These are phyloP conservation scores for Colinus virginianus DNA, from an alignment of 2,113 vertebrate species.

Conservation along the genomic window DNA sequence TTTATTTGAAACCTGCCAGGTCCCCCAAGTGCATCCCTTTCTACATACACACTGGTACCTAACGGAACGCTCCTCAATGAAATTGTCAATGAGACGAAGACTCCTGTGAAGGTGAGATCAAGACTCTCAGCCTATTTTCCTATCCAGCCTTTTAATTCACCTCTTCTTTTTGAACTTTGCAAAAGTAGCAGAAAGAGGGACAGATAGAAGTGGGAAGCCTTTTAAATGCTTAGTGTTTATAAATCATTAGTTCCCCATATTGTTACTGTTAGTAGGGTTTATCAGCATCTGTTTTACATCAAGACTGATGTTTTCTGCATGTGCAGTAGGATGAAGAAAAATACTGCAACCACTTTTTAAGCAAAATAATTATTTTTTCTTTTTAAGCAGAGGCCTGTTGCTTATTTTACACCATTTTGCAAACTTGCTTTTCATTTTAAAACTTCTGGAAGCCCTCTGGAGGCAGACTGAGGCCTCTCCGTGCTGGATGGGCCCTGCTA, in stretches of 20 bases:
- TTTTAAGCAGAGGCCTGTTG: background rate
- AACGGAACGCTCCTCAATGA: constrained; percentile 67
- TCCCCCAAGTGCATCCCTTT: background rate
- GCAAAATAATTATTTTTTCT: background rate
- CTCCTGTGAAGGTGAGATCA: constrained; percentile 72
- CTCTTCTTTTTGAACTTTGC: background rate
- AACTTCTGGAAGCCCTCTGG: background rate
- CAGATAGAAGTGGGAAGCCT: background rate
- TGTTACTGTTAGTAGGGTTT: background rate
- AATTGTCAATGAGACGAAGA: constrained; percentile 64
- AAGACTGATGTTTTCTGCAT: background rate
- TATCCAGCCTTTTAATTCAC: background rate
- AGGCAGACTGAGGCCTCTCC: background rate
- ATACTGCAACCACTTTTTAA: background rate
- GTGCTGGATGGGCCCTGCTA: fast-evolving
- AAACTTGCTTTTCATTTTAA: background rate
- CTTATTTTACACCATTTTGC: background rate
- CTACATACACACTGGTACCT: background rate
- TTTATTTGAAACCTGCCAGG: constrained; percentile 32
- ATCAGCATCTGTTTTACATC: background rate
- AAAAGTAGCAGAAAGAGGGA: background rate
- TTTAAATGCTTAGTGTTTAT: background rate
- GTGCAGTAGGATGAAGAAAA: background rate
- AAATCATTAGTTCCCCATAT: background rate
- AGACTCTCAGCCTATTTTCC: background rate